Conservation (phyloP, 2,888 invertebrate genomes). For the Cephus spinipes region DNA sequence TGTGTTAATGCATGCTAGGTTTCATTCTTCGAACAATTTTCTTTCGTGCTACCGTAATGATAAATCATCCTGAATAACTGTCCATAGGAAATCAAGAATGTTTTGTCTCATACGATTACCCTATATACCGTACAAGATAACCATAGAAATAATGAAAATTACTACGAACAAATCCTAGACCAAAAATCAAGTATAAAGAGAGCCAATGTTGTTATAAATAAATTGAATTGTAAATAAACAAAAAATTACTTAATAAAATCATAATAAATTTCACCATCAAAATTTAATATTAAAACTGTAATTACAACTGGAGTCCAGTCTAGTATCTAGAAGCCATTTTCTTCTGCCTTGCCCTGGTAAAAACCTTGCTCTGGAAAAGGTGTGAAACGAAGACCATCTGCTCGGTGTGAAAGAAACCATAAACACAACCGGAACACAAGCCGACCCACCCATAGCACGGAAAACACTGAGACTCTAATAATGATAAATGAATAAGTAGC, state of each 20-base stretch:
- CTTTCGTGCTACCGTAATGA: not conserved
- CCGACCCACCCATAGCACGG: conserved; percentile 10
- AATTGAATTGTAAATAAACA: not conserved
- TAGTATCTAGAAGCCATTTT: not conserved
- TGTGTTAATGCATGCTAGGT: not conserved
- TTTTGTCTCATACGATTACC: not conserved
- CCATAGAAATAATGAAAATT: not conserved
- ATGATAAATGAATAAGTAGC: conserved; percentile 65
- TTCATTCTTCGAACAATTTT: not conserved
- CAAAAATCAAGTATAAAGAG: not conserved
- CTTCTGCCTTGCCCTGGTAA: not conserved
- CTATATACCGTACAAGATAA: not conserved
- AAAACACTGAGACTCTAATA: conserved; percentile 51
- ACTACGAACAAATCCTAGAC: not conserved
- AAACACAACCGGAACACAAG: conserved; percentile 21
- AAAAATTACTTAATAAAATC: not conserved
- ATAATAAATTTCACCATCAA: not conserved
- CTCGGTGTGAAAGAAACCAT: conserved; percentile 32
- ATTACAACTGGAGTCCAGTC: not conserved
- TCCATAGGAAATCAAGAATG: not conserved
- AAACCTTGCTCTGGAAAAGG: conserved; percentile 15
- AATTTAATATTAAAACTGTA: not conserved
- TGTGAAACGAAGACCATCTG: conserved; percentile 41
- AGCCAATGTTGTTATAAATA: not conserved
- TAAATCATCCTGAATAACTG: not conserved